Conservation (phyloP, 2,888 invertebrate species). For the Andrena trimmerana region DNA sequence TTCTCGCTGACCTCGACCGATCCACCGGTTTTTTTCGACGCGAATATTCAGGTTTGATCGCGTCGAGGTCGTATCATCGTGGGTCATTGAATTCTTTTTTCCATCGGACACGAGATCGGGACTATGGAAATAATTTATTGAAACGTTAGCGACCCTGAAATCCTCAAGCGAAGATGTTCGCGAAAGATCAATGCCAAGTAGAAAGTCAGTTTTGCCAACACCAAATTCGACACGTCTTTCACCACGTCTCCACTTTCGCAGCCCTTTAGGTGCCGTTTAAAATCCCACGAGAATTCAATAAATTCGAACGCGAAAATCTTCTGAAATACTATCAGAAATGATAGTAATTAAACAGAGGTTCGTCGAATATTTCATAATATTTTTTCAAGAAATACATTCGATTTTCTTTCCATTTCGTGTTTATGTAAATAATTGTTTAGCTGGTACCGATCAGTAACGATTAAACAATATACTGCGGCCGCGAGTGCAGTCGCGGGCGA, state of each 20-base stretch:
- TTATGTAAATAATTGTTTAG: not conserved
- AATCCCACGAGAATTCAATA: too few relatives aligned
- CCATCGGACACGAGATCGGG: not conserved
- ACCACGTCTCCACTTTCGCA: too few relatives aligned
- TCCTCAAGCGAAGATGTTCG: not conserved
- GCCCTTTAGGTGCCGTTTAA: too few relatives aligned
- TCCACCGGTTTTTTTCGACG: constrained; percentile 22
- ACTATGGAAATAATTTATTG: not conserved
- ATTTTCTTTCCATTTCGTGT: not conserved
- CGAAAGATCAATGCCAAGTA: not conserved
- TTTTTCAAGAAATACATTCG: not conserved
- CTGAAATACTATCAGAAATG: too few relatives aligned
- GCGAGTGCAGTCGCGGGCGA: constrained; percentile 4
- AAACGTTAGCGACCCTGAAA: not conserved
- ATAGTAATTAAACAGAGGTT: not conserved
- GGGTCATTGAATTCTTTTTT: constrained; percentile 11
- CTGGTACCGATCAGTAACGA: not conserved
- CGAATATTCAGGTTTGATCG: constrained; percentile 19
- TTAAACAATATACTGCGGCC: not conserved
- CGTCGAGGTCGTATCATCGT: constrained; percentile 12
- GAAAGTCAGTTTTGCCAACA: not conserved
- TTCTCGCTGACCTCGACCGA: constrained; percentile 29
- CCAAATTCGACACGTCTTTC: too few relatives aligned
- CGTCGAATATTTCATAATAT: not conserved
- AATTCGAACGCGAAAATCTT: too few relatives aligned